Percentiles rank a stretch among this genome's conserved stretches.
Evolutionary conservation across 92 coral and sea anemone species (phyloP).

Genomic region (Zoanthus solanderi): DNA sequence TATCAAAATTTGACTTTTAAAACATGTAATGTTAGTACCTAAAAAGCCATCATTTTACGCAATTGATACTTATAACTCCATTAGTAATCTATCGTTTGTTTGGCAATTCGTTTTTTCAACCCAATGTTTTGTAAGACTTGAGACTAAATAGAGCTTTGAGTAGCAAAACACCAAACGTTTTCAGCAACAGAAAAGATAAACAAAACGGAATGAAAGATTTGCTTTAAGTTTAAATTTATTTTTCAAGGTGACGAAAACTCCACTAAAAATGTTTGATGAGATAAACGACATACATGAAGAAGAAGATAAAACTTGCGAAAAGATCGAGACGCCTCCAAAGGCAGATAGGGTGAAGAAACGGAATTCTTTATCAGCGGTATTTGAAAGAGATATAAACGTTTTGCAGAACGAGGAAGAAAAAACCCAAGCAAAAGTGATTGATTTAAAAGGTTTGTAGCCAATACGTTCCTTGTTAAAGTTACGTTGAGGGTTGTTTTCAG

Average conservation of each 20-base stretch:
- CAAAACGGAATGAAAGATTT: not conserved
- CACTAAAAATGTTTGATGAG: constrained; percentile 16
- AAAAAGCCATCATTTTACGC: too few relatives aligned
- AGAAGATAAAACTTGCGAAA: not conserved
- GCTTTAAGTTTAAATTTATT: not conserved
- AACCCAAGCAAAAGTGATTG: not conserved
- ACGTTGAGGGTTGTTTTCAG: not conserved
- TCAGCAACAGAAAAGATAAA: not conserved
- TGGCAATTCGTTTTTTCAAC: too few relatives aligned
- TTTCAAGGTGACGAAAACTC: constrained; percentile 4
- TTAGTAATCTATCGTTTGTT: too few relatives aligned
- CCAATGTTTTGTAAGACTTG: too few relatives aligned
- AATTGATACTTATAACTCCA: too few relatives aligned
- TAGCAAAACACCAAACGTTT: not conserved
- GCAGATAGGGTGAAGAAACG: not conserved
- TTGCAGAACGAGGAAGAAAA: not conserved
- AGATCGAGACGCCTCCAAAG: not conserved
- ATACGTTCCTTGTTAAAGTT: too few relatives aligned
- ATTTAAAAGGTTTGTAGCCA: constrained; percentile 7
- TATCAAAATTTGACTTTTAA: too few relatives aligned
- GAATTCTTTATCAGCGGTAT: not conserved
- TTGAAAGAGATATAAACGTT: not conserved
- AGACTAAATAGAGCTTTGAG: not conserved
- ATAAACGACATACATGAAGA: not conserved
- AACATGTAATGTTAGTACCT: too few relatives aligned